These are phyloP conservation scores for Enteromius afrohamiltoni DNA, from an alignment of 2,797 vertebrate genomes.

Conservation along the genomic window DNA sequence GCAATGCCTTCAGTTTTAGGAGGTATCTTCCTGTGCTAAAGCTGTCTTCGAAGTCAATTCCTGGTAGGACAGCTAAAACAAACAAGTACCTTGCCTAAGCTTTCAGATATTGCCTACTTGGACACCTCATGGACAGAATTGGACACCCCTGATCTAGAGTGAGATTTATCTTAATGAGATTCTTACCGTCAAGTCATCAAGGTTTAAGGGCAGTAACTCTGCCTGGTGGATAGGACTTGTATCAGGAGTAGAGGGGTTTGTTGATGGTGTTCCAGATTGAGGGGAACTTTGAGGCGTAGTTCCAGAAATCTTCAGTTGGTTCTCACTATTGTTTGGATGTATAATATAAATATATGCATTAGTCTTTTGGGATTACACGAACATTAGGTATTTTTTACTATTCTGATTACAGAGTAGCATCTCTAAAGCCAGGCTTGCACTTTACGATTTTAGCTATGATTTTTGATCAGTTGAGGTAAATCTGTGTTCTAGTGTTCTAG, in stretches of 20 bases:
- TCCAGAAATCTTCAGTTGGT: conserved; percentile 77
- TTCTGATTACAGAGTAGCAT: conserved; percentile 35
- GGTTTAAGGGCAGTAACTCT: conserved; percentile 82
- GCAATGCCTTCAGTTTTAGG: background rate
- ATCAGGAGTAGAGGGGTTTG: conserved; percentile 67
- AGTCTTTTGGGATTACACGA: background rate
- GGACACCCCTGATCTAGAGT: background rate
- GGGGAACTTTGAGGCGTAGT: conserved; percentile 71
- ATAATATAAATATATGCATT: conserved; percentile 19
- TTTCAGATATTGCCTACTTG: background rate
- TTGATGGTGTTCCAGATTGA: conserved; percentile 68
- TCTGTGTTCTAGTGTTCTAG: background rate
- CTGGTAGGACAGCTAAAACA: background rate
- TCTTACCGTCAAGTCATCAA: conserved; percentile 84
- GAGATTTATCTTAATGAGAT: background rate
- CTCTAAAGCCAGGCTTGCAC: background rate
- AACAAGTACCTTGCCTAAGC: background rate
- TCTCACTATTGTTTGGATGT: conserved; percentile 69
- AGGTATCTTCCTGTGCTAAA: background rate
- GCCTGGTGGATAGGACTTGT: conserved; percentile 71
- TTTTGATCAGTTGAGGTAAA: background rate
- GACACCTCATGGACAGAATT: background rate
- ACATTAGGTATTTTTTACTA: background rate
- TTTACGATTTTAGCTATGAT: background rate
- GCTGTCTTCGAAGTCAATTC: background rate